These are phyloP conservation scores for Nemoura dubitans DNA, from an alignment of 2,888 invertebrate genomes.

Conservation along the genomic window DNA sequence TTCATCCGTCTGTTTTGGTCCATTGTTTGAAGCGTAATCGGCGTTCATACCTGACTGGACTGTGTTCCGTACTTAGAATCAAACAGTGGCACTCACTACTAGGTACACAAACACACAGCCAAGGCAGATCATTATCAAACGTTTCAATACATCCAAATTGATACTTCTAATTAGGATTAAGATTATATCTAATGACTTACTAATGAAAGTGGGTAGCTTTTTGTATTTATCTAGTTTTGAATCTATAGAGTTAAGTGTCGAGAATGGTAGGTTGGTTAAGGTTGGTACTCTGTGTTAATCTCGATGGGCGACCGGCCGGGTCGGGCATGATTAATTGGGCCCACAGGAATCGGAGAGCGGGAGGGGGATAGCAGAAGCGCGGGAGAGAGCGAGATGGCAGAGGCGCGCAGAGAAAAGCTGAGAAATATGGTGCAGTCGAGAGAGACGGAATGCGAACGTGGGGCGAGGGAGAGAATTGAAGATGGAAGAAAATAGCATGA, in stretches of 20 bases:
- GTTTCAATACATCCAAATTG: slow-evolving; percentile 21
- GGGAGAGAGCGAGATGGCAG: neutral
- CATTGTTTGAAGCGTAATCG: neutral
- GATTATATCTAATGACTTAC: slow-evolving; percentile 18
- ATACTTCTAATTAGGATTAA: slow-evolving; percentile 10
- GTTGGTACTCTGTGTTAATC: slow-evolving; percentile 32
- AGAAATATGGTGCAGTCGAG: slow-evolving; percentile 38
- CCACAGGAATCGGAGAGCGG: slow-evolving; percentile 28
- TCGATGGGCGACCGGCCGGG: slow-evolving; percentile 23
- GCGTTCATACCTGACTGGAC: neutral
- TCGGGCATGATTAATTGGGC: slow-evolving; percentile 39
- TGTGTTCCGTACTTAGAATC: neutral
- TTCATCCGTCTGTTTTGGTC: neutral
- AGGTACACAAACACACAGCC: neutral
- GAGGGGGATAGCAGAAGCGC: neutral
- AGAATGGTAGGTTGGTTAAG: slow-evolving; percentile 37
- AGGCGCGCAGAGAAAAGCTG: slow-evolving; percentile 20
- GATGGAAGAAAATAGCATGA: slow-evolving; percentile 34
- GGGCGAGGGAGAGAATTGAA: slow-evolving; percentile 26
- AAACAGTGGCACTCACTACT: neutral
- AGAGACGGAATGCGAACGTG: neutral
- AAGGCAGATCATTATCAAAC: neutral
- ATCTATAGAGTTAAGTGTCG: slow-evolving; percentile 41
- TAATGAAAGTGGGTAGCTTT: slow-evolving; percentile 31
- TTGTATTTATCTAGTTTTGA: slow-evolving; percentile 42